phyloP scores from a whole-genome alignment of 2,797 vertebrate genomes.

The Diceros bicornis region DNA sequence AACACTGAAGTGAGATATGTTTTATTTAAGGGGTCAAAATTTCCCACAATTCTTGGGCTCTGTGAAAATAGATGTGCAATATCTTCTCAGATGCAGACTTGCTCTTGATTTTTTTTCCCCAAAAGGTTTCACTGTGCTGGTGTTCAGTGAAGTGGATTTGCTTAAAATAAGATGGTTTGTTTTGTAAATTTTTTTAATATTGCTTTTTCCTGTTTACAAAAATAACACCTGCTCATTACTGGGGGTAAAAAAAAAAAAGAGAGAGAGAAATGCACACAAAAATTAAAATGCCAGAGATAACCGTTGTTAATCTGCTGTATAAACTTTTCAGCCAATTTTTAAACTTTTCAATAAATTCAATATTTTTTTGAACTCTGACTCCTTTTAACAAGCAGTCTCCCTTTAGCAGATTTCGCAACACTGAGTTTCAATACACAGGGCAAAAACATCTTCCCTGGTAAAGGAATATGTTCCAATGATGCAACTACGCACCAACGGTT shows the following conservation, averaged over 20 bases:
- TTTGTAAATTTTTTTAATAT: conserved; percentile 6
- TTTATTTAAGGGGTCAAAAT: not conserved
- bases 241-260: not conserved
- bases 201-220: conserved; percentile 39
- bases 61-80: not conserved
- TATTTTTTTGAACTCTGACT: not conserved
- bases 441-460: not conserved
- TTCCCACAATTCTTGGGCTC: not conserved
- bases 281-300: conserved; percentile 32
- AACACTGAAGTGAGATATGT: not conserved
- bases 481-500: not conserved
- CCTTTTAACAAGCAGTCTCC: not conserved
- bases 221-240: not conserved
- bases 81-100: not conserved
- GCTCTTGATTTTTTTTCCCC: not conserved
- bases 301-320: not conserved
- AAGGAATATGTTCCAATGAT: not conserved
- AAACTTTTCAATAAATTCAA: not conserved
- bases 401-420: not conserved
- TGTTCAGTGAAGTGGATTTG: conserved; percentile 25
- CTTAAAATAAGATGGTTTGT: conserved; percentile 54
- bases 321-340: not conserved
- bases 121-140: not conserved
- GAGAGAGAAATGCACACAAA: not conserved
- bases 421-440: not conserved